Evolutionary conservation across 2,888 invertebrate species (phyloP).

Genomic region (Drosophila tanythrix): DNA sequence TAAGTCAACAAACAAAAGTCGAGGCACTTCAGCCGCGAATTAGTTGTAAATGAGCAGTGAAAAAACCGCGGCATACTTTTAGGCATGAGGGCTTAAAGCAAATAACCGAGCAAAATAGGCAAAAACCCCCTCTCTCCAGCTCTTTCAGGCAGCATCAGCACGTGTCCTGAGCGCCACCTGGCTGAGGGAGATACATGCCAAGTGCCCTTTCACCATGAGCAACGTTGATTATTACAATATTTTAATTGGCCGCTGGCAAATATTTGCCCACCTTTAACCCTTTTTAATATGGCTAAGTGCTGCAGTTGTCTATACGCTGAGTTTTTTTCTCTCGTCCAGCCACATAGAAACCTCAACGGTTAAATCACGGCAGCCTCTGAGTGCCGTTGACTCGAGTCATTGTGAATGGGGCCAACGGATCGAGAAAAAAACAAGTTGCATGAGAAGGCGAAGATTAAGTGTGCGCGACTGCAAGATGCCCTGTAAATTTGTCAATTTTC

Average conservation of each 20-base stretch:
- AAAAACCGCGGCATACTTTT: conserved; percentile 61
- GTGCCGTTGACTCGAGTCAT: conserved; percentile 30
- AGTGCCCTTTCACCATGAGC: conserved; percentile 7
- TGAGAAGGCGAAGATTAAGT: background rate
- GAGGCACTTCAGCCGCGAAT: conserved; percentile 50
- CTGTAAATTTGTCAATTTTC: background rate
- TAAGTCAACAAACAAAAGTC: conserved; percentile 57
- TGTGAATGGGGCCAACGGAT: conserved; percentile 21
- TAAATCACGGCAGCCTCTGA: conserved; percentile 35
- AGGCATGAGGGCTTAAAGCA: conserved; percentile 56
- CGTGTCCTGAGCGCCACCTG: conserved; percentile 45
- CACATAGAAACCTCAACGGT: conserved; percentile 26
- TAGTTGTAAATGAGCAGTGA: conserved; percentile 52
- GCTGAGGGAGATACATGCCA: conserved; percentile 2
- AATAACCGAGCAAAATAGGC: conserved; percentile 37
- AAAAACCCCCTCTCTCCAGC: background rate
- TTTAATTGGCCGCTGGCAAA: conserved; percentile 79
- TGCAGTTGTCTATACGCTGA: conserved; percentile 32
- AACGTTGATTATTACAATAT: conserved; percentile 71
- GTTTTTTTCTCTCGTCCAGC: conserved; percentile 42
- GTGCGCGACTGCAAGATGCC: background rate
- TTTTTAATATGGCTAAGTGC: conserved; percentile 78
- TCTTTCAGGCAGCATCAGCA: conserved; percentile 11
- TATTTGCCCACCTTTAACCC: conserved; percentile 82
- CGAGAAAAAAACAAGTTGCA: conserved; percentile 7